Conservation (phyloP, 2,888 invertebrate genomes). For the Cyclophora punctaria region DNA sequence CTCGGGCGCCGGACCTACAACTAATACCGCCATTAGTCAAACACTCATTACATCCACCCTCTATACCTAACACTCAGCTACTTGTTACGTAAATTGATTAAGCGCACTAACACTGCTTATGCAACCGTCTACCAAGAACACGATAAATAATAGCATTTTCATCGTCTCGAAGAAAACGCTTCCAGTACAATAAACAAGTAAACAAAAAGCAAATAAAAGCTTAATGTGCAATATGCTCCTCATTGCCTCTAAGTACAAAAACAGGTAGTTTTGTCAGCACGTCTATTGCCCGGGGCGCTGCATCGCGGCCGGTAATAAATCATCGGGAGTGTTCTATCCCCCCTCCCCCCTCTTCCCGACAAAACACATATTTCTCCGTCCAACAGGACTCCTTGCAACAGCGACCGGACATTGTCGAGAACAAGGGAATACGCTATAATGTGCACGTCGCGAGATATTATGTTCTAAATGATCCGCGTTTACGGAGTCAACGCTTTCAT, state of each 20-base stretch:
- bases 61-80: too few relatives aligned
- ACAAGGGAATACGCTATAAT: constrained; percentile 19
- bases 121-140: too few relatives aligned
- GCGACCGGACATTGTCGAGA: constrained; percentile 28
- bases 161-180: too few relatives aligned
- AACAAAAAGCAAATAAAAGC: too few relatives aligned
- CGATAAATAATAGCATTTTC: too few relatives aligned
- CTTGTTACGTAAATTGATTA: too few relatives aligned
- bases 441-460: neutral
- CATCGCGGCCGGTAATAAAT: constrained; percentile 32
- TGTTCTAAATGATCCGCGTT: neutral
- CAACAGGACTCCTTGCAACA: constrained; percentile 33
- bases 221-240: too few relatives aligned
- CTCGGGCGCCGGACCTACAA: constrained; percentile 12
- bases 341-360: constrained; percentile 18
- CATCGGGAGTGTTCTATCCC: constrained; percentile 26
- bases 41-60: neutral
- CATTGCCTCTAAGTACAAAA: constrained; percentile 3
- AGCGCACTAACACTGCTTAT: too few relatives aligned
- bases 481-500: neutral
- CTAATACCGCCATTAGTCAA: constrained; percentile 5
- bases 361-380: constrained; percentile 45
- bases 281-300: constrained; percentile 18
- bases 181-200: too few relatives aligned
- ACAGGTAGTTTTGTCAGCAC: constrained; percentile 15